These are phyloP conservation scores for Muscicapa comitata DNA, from an alignment of 2,797 vertebrate genomes.

Conservation along the genomic window DNA sequence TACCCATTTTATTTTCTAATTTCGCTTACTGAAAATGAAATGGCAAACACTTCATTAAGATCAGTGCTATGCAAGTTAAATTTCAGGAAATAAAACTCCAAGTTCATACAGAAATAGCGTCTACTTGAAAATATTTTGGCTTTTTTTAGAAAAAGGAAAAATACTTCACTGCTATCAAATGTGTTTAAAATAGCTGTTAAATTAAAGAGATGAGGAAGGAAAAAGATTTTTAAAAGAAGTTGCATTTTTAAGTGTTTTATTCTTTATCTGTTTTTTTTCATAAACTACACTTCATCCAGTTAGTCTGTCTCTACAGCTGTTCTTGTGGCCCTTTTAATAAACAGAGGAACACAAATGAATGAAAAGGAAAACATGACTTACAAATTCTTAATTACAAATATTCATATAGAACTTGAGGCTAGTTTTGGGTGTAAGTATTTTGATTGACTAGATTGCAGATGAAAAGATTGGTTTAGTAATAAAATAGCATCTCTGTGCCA, in stretches of 20 bases:
- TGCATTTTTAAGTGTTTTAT: background rate
- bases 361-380: background rate
- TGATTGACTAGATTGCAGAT: background rate
- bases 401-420: background rate
- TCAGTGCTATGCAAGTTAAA: background rate
- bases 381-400: background rate
- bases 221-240: background rate
- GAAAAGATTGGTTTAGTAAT: background rate
- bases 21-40: constrained; percentile 25
- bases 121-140: background rate
- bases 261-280: background rate
- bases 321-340: background rate
- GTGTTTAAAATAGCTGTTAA: constrained; percentile 1
- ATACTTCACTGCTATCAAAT: background rate
- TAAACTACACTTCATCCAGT: background rate
- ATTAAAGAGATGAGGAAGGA: background rate
- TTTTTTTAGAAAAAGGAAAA: background rate
- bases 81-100: constrained; percentile 26
- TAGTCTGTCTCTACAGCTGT: background rate
- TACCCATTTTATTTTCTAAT: background rate
- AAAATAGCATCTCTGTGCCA: background rate
- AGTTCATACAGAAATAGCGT: constrained; percentile 13
- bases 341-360: background rate
- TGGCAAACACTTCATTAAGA: constrained; percentile 19
- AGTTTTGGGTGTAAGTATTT: background rate